Percentiles rank a stretch among this genome's conserved stretches.
These are phyloP conservation scores for Sturnira hondurensis DNA, from an alignment of 2,113 vertebrate genomes.

Conservation along the genomic window DNA sequence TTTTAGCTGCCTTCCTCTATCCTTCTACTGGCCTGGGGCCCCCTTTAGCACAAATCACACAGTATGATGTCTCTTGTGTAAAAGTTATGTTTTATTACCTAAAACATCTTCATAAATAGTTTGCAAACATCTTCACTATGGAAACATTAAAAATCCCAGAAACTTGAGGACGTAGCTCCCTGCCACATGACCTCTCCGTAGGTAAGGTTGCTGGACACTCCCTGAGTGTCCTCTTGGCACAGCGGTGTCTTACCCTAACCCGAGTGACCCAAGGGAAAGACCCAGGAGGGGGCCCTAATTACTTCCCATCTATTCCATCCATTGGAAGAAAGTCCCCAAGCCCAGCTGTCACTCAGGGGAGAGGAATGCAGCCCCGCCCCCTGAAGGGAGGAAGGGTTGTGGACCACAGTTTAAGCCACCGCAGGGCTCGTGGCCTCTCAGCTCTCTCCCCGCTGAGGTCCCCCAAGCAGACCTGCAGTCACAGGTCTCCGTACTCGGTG, in stretches of 20 bases:
- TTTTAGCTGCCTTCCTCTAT: background rate
- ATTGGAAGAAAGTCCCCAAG: background rate
- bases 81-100: background rate
- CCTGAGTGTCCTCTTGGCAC: accelerated
- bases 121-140: background rate
- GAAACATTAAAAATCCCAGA: background rate
- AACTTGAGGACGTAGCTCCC: background rate
- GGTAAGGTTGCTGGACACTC: background rate
- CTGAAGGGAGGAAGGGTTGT: background rate
- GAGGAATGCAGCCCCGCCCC: too few species aligned
- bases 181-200: background rate
- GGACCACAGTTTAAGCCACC: background rate
- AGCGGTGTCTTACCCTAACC: background rate
- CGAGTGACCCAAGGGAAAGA: background rate
- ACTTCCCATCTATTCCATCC: accelerated
- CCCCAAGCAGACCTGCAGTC: too few species aligned
- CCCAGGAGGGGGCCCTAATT: too few species aligned
- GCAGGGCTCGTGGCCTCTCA: accelerated
- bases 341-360: too few species aligned
- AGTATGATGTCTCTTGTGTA: background rate
- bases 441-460: background rate
- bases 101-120: background rate
- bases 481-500: accelerated
- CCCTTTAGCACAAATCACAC: accelerated
- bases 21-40: background rate